Percentiles rank a stretch among this genome's conserved stretches.
Evolutionary conservation across 2,888 invertebrate genomes (phyloP).

Genomic region (Caenorhabditis macrosperma): DNA sequence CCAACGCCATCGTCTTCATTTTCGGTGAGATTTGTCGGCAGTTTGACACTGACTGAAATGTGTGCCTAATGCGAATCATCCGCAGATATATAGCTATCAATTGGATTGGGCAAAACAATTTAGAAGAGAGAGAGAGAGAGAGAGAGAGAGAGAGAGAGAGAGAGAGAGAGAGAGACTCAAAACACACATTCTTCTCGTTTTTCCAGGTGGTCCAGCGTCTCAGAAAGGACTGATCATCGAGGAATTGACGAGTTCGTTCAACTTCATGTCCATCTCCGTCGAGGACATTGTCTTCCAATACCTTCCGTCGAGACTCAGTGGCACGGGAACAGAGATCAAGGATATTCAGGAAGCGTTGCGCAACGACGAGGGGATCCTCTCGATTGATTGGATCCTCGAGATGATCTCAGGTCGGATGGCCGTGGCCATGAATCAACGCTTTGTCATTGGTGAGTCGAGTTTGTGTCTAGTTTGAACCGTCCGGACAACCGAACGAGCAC

Average conservation of each 20-base stretch:
- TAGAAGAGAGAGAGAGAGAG: no score
- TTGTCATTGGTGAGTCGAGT: conserved; percentile 59
- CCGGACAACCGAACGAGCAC: background rate
- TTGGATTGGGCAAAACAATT: background rate
- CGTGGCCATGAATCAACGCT: conserved; percentile 71
- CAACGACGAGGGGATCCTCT: conserved; percentile 75
- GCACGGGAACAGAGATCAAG: conserved; percentile 71
- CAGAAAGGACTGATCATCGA: conserved; percentile 78
- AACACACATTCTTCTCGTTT: no score
- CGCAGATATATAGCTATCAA: conserved; percentile 17
- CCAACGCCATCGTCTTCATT: conserved; percentile 72
- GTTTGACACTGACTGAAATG: background rate
- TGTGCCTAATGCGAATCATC: conserved; percentile 1
- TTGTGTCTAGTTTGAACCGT: background rate
- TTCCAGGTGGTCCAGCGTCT: conserved; percentile 79
- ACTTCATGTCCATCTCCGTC: conserved; percentile 73
- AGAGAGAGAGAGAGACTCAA: no score
- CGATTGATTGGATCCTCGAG: conserved; percentile 77
- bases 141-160: no score
- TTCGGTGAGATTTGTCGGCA: conserved; percentile 69
- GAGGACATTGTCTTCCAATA: conserved; percentile 79
- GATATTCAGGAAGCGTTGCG: conserved; percentile 75
- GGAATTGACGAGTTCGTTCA: conserved; percentile 76
- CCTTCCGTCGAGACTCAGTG: conserved; percentile 76
- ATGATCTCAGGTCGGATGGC: conserved; percentile 75